Evolutionary conservation across 2,113 vertebrate genomes (phyloP), one percentile per base, ranked within the genome.

Genomic region (Saccopteryx bilineata): DNA sequence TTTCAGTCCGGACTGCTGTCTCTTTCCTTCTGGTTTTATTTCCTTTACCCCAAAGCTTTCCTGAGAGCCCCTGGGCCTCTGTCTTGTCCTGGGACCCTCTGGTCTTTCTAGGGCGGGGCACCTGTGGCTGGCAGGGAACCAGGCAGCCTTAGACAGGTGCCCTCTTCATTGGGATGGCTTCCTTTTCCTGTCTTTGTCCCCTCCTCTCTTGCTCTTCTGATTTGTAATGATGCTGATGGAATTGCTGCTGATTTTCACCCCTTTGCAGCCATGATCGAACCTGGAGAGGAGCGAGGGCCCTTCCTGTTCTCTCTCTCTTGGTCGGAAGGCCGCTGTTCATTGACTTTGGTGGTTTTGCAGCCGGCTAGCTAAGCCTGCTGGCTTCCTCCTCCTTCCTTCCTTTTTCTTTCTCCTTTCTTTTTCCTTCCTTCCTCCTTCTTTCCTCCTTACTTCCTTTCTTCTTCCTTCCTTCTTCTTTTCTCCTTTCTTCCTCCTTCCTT

Each of bases 211-310:
- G 65, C 23, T 2, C 6, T 48, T 66, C 5, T 58, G 66, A 52
- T 68, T 10, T 46, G 69, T 75, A 31, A 60, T 33, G 23, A 24
- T 14, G 46, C 21, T 11, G 17, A 33, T 8, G 56, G 90, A 89
- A 14, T 23, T n/a, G 81, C 71, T 12, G 61, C 2, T n/a, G 52
- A 48, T 80, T n/a, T 17, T 28, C 50, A 50, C 12, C 33, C 12
- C 0, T 0, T 14, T 18, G 63, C n/a, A 33, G 69, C 28, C 1
- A 0, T 3, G 56, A 8, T 46, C 33, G 26, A 9, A 33, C 13
- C 5, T 52, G 52, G 54, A 33, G 28, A 31, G 54, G 60, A 9
- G 9, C 3, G 31, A 28, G 68, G 31, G 23, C 33, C 28, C 26
- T 24, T 9, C 1, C 18, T 26, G 7, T 14, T 56, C 26, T 46